These are phyloP conservation scores for Periparus ater DNA, from an alignment of 2,797 vertebrate species.

Conservation along the genomic window DNA sequence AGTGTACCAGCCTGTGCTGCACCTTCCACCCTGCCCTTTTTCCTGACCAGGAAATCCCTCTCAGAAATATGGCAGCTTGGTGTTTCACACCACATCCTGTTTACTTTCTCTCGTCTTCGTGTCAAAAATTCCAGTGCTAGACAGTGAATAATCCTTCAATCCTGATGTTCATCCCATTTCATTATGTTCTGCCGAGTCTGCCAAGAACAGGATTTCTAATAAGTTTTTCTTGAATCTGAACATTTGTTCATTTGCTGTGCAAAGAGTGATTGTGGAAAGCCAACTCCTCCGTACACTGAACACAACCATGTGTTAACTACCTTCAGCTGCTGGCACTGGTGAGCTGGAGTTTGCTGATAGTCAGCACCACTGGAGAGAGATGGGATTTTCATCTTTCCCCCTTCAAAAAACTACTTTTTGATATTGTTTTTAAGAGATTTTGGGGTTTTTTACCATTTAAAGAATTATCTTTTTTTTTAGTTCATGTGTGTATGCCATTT, in stretches of 20 bases:
- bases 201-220: slow-evolving; percentile 5
- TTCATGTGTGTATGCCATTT: not conserved
- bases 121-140: slow-evolving; percentile 54
- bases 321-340: not conserved
- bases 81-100: slow-evolving; percentile 64
- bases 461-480: not conserved
- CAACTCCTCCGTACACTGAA: not conserved
- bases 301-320: not conserved
- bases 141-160: slow-evolving; percentile 39
- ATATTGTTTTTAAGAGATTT: not conserved
- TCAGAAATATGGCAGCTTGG: slow-evolving; percentile 16
- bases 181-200: not conserved
- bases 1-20: not conserved
- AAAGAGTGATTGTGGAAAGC: not conserved
- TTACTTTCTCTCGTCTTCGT: slow-evolving; percentile 41
- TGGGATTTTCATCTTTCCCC: not conserved
- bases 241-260: not conserved
- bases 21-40: not conserved
- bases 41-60: slow-evolving; percentile 56
- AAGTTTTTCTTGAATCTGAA: not conserved
- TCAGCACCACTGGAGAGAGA: not conserved
- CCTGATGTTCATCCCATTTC: not conserved
- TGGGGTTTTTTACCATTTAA: not conserved
- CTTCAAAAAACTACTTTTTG: not conserved
- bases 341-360: not conserved